A percentile compares a stretch with the other conserved stretches of the same genome.
phyloP scores from a whole-genome alignment of 2,888 invertebrate species.

The Melieria picta region DNA sequence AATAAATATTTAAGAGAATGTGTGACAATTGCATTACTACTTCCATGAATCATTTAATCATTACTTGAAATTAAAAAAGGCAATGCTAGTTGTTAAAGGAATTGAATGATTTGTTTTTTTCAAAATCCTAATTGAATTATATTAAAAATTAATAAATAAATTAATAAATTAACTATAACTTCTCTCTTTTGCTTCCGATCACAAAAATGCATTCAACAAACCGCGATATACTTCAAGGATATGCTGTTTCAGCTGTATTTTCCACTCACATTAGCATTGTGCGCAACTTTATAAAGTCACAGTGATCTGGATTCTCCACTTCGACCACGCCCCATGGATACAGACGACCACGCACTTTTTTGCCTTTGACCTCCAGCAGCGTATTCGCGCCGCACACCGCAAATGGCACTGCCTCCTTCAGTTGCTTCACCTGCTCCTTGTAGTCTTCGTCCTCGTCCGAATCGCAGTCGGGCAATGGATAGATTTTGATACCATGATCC shows the following conservation, averaged over 20 bases:
- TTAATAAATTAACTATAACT: too few relatives aligned
- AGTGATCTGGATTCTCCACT: constrained; percentile 98
- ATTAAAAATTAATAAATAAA: too few relatives aligned
- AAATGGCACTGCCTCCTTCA: constrained; percentile 95
- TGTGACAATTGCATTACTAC: too few relatives aligned
- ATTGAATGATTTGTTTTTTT: too few relatives aligned
- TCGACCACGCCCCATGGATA: constrained; percentile 99
- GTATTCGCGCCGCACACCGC: constrained; percentile 97
- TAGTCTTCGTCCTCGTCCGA: constrained; percentile 96
- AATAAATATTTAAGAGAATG: too few relatives aligned
- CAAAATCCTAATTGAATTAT: too few relatives aligned
- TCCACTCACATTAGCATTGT: constrained; percentile 91
- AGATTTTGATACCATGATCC: constrained; percentile 91
- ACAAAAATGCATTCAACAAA: too few relatives aligned
- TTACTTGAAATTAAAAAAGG: too few relatives aligned
- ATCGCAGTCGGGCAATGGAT: constrained; percentile 95
- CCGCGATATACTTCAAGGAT: too few relatives aligned
- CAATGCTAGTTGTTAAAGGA: too few relatives aligned
- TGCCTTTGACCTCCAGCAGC: constrained; percentile 89
- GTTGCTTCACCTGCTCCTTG: constrained; percentile 90
- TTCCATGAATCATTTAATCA: too few relatives aligned
- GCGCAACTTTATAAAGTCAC: constrained; percentile 96
- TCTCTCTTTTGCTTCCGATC: too few relatives aligned
- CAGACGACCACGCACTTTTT: constrained; percentile 90
- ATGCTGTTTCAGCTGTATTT: not conserved